Conservation (phyloP, 2,888 invertebrate species). For the Acleris laterana region DNA sequence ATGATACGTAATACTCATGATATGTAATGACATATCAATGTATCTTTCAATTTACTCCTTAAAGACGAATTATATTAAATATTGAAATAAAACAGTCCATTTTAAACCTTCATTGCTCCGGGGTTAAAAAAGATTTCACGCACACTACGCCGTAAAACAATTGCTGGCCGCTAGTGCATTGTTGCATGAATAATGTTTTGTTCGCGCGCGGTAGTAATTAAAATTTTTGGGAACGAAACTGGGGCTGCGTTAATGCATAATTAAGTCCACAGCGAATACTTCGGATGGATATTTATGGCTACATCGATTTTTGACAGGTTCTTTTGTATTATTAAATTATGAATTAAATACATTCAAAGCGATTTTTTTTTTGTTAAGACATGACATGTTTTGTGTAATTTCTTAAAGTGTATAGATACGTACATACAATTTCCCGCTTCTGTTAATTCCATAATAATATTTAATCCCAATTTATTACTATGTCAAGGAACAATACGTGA, state of each 20-base stretch:
- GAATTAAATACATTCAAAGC: background rate
- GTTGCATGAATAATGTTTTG: constrained; percentile 46
- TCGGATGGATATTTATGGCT: constrained; percentile 16
- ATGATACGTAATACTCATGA: no score
- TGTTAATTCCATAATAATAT: no score
- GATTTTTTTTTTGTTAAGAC: no score
- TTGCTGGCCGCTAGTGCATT: constrained; percentile 37
- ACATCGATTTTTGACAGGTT: background rate
- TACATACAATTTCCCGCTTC: no score
- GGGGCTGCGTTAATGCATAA: constrained; percentile 28
- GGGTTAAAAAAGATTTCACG: constrained; percentile 11
- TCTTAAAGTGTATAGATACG: no score
- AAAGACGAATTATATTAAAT: no score
- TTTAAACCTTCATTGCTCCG: constrained; percentile 1
- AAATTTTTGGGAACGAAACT: constrained; percentile 43
- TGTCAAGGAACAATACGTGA: no score
- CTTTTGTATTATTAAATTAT: background rate
- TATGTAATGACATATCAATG: no score
- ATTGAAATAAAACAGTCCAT: background rate
- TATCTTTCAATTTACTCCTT: no score
- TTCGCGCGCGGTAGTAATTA: constrained; percentile 45
- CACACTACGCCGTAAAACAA: constrained; percentile 37
- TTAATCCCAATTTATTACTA: no score
- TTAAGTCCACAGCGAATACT: constrained; percentile 15
- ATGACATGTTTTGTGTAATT: no score